Conservation (phyloP, 2,797 vertebrate species). For the Odontamblyopus rebecca region DNA sequence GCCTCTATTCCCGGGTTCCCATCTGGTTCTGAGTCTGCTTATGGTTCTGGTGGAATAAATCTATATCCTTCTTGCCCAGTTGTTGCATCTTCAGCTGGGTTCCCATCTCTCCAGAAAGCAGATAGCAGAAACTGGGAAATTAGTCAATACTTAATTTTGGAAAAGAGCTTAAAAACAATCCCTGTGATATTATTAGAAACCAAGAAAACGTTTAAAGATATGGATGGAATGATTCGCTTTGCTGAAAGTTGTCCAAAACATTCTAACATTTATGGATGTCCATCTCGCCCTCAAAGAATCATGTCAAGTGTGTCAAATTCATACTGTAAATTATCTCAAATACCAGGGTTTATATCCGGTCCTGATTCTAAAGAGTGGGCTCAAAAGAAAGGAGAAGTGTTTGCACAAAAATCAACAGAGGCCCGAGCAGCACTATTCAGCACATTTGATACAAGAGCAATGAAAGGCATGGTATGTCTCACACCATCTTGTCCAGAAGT, state of each 20-base stretch:
- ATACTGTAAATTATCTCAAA: constrained; percentile 42
- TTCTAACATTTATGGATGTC: constrained; percentile 49
- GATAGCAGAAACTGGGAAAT: constrained; percentile 44
- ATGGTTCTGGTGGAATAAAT: constrained; percentile 13
- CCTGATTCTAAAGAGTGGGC: constrained; percentile 43
- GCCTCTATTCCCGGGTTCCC: constrained; percentile 41
- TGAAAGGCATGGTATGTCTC: constrained; percentile 50
- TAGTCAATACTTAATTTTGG: constrained; percentile 33
- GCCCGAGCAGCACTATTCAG: constrained; percentile 20
- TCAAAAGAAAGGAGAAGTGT: constrained; percentile 27
- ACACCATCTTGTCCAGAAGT: constrained; percentile 53
- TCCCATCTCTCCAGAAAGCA: constrained; percentile 49
- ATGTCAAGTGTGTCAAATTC: constrained; percentile 39
- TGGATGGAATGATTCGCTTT: constrained; percentile 42
- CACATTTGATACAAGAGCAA: constrained; percentile 15
- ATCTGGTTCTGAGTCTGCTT: constrained; percentile 22
- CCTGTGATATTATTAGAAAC: constrained; percentile 8
- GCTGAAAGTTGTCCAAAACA: constrained; percentile 49
- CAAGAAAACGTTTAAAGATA: constrained; percentile 20
- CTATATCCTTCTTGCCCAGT: constrained; percentile 43
- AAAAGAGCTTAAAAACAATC: constrained; percentile 21
- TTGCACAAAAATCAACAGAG: constrained; percentile 28
- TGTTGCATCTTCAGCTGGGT: constrained; percentile 41
- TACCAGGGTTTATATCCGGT: constrained; percentile 52
- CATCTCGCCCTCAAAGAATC: constrained; percentile 43